A percentile compares a stretch with the other conserved stretches of the same genome.
These are phyloP conservation scores for Pelobates cultripes DNA, from an alignment of 2,797 vertebrate genomes.

Conservation along the genomic window DNA sequence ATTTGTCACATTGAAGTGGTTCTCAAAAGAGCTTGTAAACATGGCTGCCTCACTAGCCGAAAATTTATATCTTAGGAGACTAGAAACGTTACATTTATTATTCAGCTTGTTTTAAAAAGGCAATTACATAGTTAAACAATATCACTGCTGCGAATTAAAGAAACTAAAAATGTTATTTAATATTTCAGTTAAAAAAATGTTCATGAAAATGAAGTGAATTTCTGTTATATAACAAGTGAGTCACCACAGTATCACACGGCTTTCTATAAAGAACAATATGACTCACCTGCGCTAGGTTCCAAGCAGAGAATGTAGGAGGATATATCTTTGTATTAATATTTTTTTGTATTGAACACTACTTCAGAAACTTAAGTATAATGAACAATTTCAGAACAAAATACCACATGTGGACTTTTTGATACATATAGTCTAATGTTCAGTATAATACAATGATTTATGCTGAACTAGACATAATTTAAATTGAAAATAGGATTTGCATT, in stretches of 20 bases:
- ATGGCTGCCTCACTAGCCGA: no score
- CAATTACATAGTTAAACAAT: no score
- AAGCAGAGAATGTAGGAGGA: conserved; percentile 39
- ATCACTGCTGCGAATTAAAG: no score
- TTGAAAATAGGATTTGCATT: background rate
- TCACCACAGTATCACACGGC: background rate
- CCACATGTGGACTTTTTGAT: background rate
- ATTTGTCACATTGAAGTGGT: no score
- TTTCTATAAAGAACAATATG: conserved; percentile 17
- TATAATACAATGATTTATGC: background rate
- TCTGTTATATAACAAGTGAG: background rate
- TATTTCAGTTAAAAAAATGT: no score
- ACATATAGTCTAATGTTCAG: background rate
- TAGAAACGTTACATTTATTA: no score
- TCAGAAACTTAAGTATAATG: conserved; percentile 14
- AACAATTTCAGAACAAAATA: conserved; percentile 13
- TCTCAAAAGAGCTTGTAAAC: no score
- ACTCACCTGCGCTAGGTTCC: conserved; percentile 30
- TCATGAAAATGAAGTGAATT: no score
- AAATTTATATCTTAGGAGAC: no score
- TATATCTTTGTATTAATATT: conserved; percentile 26
- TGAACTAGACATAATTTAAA: background rate
- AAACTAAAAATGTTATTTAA: no score
- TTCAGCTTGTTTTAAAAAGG: no score
- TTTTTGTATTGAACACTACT: conserved; percentile 3